Base-by-base conservation (phyloP, 2,888 invertebrate genomes). In the Mycalesis mineus region DNA sequence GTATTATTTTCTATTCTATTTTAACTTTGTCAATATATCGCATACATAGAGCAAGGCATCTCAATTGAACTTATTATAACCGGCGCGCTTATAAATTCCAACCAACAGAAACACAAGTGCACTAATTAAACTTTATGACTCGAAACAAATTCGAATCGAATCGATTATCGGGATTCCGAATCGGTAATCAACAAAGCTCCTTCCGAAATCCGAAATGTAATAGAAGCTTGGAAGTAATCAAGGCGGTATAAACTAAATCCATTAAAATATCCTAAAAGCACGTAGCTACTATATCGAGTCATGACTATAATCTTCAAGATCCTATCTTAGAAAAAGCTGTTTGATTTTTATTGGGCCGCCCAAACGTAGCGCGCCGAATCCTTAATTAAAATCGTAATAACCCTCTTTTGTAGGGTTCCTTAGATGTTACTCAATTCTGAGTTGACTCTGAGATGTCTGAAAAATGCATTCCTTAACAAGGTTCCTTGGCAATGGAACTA, bases 321-420 rank as follows among this genome's bases (percentile, higher is more conserved):
- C 53, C 54, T 58, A 63, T 67, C 61, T 56, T 58, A 62, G 65
- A 65, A 66, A 70, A 70, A 67, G 61, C 67, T 65, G 71, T 76
- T 71, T 72, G 61, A 64, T 59, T 70, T 71, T 69, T 68, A 69
- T 71, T 67, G 62, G 63, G 63, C 66, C 69, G 67, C 71, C 68
- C 72, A 75, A 78, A 68, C 70, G 70, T 77, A 73, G 77, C 82
- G 82, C 66, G 66, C 70, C 84, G 71, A 84, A 86, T 83, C 70
- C 71, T 73, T 84, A 84, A 87, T 87, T 80, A 82, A 64, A 59
- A 59, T 29, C 50, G 37, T 63, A 63, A 65, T 57, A 70, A 62
- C 65, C 71, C 37, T 15, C 40, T 41, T 40, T 39, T 49, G 28
- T 29, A 15, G 50, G 29, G 50, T 50, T 40, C 50, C 29, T 22